Base-by-base conservation (phyloP, 2,888 invertebrate genomes). In the Eilema caniola region DNA sequence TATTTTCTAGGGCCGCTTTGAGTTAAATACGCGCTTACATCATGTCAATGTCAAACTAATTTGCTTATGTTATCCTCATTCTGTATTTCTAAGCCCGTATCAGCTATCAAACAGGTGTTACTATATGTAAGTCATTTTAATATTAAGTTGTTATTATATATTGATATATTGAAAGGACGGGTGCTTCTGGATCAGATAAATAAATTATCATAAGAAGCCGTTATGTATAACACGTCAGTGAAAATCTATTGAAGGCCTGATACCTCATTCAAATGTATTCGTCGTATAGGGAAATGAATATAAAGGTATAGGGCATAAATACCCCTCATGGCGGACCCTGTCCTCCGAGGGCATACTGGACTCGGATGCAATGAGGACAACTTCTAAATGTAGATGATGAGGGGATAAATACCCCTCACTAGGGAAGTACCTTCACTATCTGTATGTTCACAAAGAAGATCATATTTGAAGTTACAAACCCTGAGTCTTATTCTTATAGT, bases 1-100 rank as follows among this genome's bases (percentile, higher is more conserved):
- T 69, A 77, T 83, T 82, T 83, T 75, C 78, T 69, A 76, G 68
- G 72, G 74, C 70, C 80, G 70, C 60, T 75, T 23, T 69, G 53
- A 33, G 57, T 23, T 61, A 67, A 67, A 75, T 72, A 71, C 74
- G 72, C 60, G 74, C 72, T 71, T 69, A 71, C 67, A 74, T 74
- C 74, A 69, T 79, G 75, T 79, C 78, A 83, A 85, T 83, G 79
- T 77, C 70, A 75, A 77, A 76, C 75, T 76, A 72, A 76, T 80
- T 76, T 57, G 62, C 72, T 65, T 23, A 28, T 28, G 24, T 25
- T 20, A 53, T 53, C 53, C n/a, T 53, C 53, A 53, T 53, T 53
- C 53, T 53, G n/a, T 53, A 53, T 53, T 53, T 53, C 53, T 53
- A 53, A 53, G 3, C n/a, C 10, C 20, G 0, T 53, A 8, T 53